Conservation (phyloP, 2,113 vertebrate genomes). For the Thermophis baileyi region DNA sequence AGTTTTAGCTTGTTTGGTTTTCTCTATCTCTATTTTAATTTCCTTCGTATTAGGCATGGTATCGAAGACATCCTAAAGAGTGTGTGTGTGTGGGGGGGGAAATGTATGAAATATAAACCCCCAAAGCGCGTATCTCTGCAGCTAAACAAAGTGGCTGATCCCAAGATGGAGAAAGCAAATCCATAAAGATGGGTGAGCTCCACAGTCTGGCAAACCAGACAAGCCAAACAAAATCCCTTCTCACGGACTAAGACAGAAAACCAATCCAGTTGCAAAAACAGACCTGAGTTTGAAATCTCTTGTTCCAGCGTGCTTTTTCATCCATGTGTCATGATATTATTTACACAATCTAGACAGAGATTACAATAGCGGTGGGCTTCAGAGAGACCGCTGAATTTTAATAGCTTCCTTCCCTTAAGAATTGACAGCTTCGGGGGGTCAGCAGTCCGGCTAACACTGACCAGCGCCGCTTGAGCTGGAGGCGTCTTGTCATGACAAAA, state of each 20-base stretch:
- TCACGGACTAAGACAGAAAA: background rate
- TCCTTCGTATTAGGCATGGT: background rate
- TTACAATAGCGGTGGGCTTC: background rate
- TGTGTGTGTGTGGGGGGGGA: no score
- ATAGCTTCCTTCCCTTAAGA: background rate
- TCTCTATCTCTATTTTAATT: background rate
- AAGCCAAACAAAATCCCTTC: background rate
- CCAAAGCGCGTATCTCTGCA: background rate
- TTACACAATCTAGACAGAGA: background rate
- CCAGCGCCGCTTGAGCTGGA: background rate
- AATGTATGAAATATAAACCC: background rate
- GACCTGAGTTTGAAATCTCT: background rate
- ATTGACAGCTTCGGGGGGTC: background rate
- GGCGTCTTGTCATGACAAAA: background rate
- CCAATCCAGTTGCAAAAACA: background rate
- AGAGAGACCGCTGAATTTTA: background rate
- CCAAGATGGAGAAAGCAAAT: background rate
- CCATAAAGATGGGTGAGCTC: background rate
- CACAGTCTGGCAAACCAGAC: no score
- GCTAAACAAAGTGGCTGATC: background rate
- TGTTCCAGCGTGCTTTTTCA: background rate
- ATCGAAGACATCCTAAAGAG: background rate
- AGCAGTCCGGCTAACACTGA: background rate
- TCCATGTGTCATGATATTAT: background rate
- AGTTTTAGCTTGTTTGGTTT: background rate